Conservation (phyloP, 2,888 invertebrate genomes). For the Laspeyria flexula region DNA sequence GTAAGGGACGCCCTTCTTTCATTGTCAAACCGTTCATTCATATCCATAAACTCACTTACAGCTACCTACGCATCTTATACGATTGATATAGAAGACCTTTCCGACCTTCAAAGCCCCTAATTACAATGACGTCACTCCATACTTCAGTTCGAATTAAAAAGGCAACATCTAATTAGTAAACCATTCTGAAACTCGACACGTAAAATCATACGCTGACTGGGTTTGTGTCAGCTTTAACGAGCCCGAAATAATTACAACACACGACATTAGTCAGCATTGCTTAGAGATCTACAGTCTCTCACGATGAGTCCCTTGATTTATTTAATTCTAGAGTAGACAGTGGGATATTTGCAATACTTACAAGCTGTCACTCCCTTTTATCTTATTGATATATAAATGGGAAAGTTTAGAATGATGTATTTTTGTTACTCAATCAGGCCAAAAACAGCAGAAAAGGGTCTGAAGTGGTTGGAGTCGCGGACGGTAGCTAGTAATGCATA, state of each 20-base stretch:
- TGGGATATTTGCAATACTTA: neutral
- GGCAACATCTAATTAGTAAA: conserved; percentile 26
- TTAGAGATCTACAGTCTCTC: conserved; percentile 22
- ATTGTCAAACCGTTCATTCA: no score
- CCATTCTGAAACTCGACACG: conserved; percentile 28
- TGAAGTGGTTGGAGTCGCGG: no score
- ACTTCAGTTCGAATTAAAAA: conserved; percentile 15
- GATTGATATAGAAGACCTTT: no score
- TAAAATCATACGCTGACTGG: conserved; percentile 28
- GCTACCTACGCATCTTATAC: no score
- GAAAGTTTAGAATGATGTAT: no score
- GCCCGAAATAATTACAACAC: conserved; percentile 50
- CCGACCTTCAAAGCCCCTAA: neutral
- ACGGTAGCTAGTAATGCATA: no score
- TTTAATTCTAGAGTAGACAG: conserved; percentile 1
- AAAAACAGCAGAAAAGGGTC: no score
- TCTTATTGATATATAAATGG: no score
- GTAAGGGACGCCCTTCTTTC: no score
- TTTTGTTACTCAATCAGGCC: no score
- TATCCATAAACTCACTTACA: no score
- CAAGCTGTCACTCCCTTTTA: no score
- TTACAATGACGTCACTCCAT: neutral
- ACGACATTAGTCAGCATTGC: conserved; percentile 50
- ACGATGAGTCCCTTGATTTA: conserved; percentile 16
- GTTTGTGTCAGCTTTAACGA: conserved; percentile 50